Conservation (phyloP, 2,113 vertebrate genomes). For the Hippocampus guttulatus region DNA sequence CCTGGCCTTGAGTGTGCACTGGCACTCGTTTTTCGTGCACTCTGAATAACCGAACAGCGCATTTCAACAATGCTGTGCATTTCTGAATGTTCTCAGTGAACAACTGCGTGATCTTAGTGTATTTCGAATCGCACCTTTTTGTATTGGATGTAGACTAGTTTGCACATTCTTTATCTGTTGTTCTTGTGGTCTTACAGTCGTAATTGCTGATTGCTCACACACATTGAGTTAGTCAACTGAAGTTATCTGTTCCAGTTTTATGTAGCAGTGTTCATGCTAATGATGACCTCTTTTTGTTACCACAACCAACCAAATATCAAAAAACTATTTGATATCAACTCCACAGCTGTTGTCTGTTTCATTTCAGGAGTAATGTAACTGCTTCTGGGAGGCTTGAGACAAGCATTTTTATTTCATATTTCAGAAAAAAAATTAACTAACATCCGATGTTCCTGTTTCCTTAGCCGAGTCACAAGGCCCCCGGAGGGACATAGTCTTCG, state of each 20-base stretch:
- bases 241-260: not conserved
- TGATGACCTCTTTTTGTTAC: not conserved
- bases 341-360: not conserved
- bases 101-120: too few relatives aligned
- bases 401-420: not conserved
- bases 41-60: too few relatives aligned
- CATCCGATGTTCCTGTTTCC: conserved; percentile 10
- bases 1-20: too few relatives aligned
- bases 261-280: not conserved
- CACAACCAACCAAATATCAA: not conserved
- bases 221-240: not conserved
- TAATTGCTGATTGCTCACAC: not conserved
- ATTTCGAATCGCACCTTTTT: too few relatives aligned
- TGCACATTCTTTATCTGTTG: not conserved
- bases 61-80: too few relatives aligned
- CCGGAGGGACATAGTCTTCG: conserved; percentile 87
- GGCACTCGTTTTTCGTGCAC: too few relatives aligned
- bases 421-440: not conserved
- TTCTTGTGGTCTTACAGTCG: not conserved
- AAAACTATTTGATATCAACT: not conserved
- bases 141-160: not conserved
- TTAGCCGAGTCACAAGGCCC: conserved; percentile 68
- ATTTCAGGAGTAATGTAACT: not conserved
- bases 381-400: too few relatives aligned
- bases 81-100: too few relatives aligned